A percentile compares a stretch with the other conserved stretches of the same genome.
Conservation (phyloP, 2,888 invertebrate species). For the Latrodectus elegans region DNA sequence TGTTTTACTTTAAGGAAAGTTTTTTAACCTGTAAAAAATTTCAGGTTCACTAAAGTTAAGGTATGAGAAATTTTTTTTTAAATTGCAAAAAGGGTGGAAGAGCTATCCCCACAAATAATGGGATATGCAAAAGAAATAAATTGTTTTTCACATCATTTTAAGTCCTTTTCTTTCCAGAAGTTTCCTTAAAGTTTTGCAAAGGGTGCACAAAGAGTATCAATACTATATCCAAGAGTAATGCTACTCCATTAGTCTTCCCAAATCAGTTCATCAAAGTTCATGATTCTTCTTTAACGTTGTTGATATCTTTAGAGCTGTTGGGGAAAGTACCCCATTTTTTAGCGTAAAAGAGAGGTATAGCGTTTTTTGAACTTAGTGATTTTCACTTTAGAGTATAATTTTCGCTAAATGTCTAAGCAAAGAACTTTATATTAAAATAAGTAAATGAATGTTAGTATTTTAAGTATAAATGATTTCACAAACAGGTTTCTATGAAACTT, state of each 20-base stretch:
- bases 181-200: slow-evolving; percentile 16
- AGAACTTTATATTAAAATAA: too few species aligned
- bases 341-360: too few species aligned
- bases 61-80: not conserved
- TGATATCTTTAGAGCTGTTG: not conserved
- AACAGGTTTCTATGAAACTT: too few species aligned
- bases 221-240: slow-evolving; percentile 41
- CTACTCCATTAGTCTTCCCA: slow-evolving; percentile 47
- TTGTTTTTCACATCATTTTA: slow-evolving; percentile 52
- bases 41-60: too few species aligned
- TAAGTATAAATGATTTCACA: too few species aligned
- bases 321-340: not conserved
- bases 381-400: too few species aligned
- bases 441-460: too few species aligned
- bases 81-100: not conserved
- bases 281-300: slow-evolving; percentile 33
- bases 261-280: slow-evolving; percentile 56
- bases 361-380: too few species aligned
- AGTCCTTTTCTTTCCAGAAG: slow-evolving; percentile 42
- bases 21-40: too few species aligned
- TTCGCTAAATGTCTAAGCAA: too few species aligned
- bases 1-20: too few species aligned
- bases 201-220: slow-evolving; percentile 17
- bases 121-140: slow-evolving; percentile 60
- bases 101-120: slow-evolving; percentile 26